These are phyloP conservation scores for Amiota communis DNA, from an alignment of 2,888 invertebrate species.

Conservation along the genomic window DNA sequence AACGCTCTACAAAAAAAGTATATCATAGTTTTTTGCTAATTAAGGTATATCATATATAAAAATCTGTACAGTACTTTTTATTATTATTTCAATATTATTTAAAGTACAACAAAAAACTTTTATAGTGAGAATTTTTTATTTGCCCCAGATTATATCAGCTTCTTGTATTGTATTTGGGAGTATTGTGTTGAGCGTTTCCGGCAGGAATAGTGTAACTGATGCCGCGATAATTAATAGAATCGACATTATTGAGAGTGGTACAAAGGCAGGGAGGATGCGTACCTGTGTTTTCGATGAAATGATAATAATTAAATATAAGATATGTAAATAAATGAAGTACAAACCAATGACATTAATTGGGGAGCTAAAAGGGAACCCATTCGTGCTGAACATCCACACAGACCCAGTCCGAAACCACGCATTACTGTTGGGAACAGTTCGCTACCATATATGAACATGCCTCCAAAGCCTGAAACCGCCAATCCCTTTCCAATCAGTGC, in stretches of 20 bases:
- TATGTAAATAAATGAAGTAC: constrained; percentile 28
- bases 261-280: constrained; percentile 35
- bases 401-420: constrained; percentile 71
- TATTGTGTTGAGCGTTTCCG: constrained; percentile 46
- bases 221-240: constrained; percentile 43
- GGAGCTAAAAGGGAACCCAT: constrained; percentile 74
- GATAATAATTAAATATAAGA: neutral
- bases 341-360: constrained; percentile 67
- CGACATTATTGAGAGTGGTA: constrained; percentile 48
- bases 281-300: constrained; percentile 23
- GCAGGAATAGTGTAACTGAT: constrained; percentile 47
- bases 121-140: neutral
- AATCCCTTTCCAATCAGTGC: constrained; percentile 72
- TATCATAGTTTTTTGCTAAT: too few relatives aligned
- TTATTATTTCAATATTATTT: too few relatives aligned
- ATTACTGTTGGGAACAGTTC: constrained; percentile 72
- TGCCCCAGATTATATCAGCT: constrained; percentile 46
- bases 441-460: constrained; percentile 70
- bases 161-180: constrained; percentile 51
- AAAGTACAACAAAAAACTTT: neutral
- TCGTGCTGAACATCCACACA: constrained; percentile 74
- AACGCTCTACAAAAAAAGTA: too few relatives aligned
- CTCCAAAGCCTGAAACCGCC: constrained; percentile 73
- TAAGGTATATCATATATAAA: too few relatives aligned
- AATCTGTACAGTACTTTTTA: too few relatives aligned